phyloP scores from a whole-genome alignment of 2,797 vertebrate genomes.

The Eulemur rubriventer region DNA sequence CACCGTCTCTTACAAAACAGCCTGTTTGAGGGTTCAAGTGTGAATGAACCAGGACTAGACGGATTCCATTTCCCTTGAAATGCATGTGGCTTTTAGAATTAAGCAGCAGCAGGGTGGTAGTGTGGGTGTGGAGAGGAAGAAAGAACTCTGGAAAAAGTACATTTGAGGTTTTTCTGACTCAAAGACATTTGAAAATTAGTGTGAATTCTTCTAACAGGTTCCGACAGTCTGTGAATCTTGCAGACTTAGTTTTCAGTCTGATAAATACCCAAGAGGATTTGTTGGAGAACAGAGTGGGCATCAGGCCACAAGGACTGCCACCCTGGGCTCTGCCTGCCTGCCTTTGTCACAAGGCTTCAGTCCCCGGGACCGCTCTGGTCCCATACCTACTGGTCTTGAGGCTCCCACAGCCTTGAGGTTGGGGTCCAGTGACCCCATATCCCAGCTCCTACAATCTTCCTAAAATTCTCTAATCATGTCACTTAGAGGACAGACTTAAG shows the following conservation, averaged over 20 bases:
- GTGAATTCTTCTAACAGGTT: background rate
- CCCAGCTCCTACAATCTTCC: background rate
- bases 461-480: background rate
- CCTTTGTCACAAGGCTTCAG: background rate
- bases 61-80: constrained; percentile 12
- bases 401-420: background rate
- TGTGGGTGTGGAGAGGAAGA: background rate
- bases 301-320: background rate
- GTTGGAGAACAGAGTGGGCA: background rate
- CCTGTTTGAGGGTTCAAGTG: background rate
- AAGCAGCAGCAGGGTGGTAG: background rate
- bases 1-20: background rate
- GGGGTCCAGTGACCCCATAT: background rate
- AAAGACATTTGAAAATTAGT: constrained; percentile 31
- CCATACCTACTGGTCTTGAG: background rate
- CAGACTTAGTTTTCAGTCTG: constrained; percentile 29
- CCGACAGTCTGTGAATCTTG: background rate
- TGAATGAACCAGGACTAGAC: background rate
- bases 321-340: background rate
- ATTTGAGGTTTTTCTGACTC: background rate
- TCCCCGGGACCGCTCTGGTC: background rate
- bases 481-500: background rate
- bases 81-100: background rate
- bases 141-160: constrained; percentile 9
- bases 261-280: background rate